These are phyloP conservation scores for Lordiphosa clarofinis DNA, from an alignment of 1,140 invertebrate genomes.

Conservation along the genomic window DNA sequence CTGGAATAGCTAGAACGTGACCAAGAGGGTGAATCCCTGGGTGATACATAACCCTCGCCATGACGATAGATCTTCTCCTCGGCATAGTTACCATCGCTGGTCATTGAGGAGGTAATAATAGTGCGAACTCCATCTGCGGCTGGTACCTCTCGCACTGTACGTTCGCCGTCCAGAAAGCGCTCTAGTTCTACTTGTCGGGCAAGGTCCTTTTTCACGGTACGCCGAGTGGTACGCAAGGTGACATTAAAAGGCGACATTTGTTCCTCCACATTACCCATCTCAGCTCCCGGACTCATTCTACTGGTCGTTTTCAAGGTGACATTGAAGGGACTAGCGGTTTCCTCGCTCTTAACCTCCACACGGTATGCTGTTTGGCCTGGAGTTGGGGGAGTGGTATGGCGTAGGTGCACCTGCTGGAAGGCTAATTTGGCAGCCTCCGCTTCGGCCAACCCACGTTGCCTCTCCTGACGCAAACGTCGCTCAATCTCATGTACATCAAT, in stretches of 20 bases:
- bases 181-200: conserved; percentile 46
- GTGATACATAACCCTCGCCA: conserved; percentile 73
- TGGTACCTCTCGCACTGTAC: conserved; percentile 58
- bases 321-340: conserved; percentile 63
- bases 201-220: conserved; percentile 41
- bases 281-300: conserved; percentile 53
- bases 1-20: conserved; percentile 63
- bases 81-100: conserved; percentile 65
- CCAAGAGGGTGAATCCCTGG: conserved; percentile 61
- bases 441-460: conserved; percentile 80
- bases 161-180: conserved; percentile 62
- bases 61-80: conserved; percentile 76
- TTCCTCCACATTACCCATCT: conserved; percentile 83
- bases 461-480: conserved; percentile 81
- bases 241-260: conserved; percentile 82
- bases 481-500: conserved; percentile 84
- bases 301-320: conserved; percentile 71
- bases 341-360: conserved; percentile 62
- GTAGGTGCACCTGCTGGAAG: conserved; percentile 82
- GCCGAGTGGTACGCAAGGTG: conserved; percentile 63
- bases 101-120: conserved; percentile 75
- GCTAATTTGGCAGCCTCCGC: conserved; percentile 81
- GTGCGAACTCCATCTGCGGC: conserved; percentile 67
- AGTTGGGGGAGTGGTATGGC: conserved; percentile 80
- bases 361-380: conserved; percentile 75